Conservation (phyloP, 2,888 invertebrate species). For the Orchestes rusci region DNA sequence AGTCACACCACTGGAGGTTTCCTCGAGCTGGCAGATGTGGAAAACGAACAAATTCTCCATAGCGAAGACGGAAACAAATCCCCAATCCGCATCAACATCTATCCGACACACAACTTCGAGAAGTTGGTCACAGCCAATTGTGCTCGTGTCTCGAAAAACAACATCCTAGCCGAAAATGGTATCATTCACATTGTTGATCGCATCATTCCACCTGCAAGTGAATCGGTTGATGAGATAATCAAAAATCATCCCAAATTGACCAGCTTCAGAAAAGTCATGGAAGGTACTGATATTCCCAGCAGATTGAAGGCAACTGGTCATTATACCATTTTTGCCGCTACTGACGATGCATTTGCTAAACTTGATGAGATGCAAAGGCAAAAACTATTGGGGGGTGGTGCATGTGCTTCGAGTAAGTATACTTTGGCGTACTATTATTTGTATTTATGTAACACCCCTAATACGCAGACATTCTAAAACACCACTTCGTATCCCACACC, state of each 20-base stretch:
- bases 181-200: slow-evolving; percentile 57
- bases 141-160: slow-evolving; percentile 52
- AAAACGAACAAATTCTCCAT: slow-evolving; percentile 50
- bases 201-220: slow-evolving; percentile 51
- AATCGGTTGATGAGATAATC: slow-evolving; percentile 53
- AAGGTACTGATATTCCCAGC: slow-evolving; percentile 51
- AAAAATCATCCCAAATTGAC: slow-evolving; percentile 52
- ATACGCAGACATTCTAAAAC: slow-evolving; percentile 53
- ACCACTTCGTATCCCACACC: slow-evolving; percentile 60
- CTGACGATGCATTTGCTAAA: slow-evolving; percentile 59
- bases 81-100: slow-evolving; percentile 52
- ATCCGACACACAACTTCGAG: slow-evolving; percentile 45
- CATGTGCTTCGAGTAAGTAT: slow-evolving; percentile 54
- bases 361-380: slow-evolving; percentile 47
- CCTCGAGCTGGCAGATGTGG: slow-evolving; percentile 49
- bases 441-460: slow-evolving; percentile 5
- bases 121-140: slow-evolving; percentile 60
- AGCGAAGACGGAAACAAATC: slow-evolving; percentile 44
- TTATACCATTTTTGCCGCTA: slow-evolving; percentile 59
- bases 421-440: neutral
- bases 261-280: slow-evolving; percentile 50
- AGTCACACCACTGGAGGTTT: slow-evolving; percentile 54
- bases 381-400: slow-evolving; percentile 50
- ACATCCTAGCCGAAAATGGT: slow-evolving; percentile 59
- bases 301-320: slow-evolving; percentile 49